These are phyloP conservation scores for Latrodectus geometricus DNA, from an alignment of 1,140 invertebrate genomes.

Conservation along the genomic window DNA sequence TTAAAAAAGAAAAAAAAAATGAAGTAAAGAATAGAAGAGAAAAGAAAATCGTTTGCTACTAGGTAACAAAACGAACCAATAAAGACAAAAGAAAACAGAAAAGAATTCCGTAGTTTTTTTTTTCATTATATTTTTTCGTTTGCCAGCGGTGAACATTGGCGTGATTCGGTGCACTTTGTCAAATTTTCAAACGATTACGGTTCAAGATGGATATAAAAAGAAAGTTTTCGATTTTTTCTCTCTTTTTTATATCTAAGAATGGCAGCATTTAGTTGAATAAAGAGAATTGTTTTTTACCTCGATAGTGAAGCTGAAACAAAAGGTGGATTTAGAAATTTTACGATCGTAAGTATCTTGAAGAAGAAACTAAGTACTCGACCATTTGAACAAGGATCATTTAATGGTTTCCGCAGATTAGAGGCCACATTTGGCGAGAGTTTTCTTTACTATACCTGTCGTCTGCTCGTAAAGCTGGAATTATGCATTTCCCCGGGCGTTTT, in stretches of 20 bases:
- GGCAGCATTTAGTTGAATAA: slow-evolving; percentile 9
- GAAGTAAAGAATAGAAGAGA: background rate
- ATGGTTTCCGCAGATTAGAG: slow-evolving; percentile 41
- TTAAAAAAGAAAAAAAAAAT: background rate
- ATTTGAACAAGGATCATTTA: slow-evolving; percentile 1
- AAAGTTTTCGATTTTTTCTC: background rate
- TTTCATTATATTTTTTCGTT: background rate
- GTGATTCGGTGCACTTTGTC: slow-evolving; percentile 35
- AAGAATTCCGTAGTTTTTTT: slow-evolving; percentile 32
- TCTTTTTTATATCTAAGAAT: background rate
- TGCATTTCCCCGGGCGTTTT: too few species aligned
- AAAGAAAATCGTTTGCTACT: background rate
- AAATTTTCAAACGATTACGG: slow-evolving; percentile 30
- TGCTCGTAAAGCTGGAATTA: slow-evolving; percentile 20
- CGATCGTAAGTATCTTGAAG: slow-evolving; percentile 16
- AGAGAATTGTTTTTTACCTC: background rate
- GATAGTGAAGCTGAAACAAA: slow-evolving; percentile 13
- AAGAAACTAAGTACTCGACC: slow-evolving; percentile 35
- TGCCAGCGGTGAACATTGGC: slow-evolving; percentile 7
- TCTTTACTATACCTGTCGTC: slow-evolving; percentile 24
- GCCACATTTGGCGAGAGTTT: slow-evolving; percentile 5
- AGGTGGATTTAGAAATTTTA: slow-evolving; percentile 18
- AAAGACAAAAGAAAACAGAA: slow-evolving; percentile 28
- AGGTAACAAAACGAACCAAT: slow-evolving; percentile 10
- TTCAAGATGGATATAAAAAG: slow-evolving; percentile 11